Conservation (phyloP, 2,888 invertebrate genomes). For the Allophyes oxyacanthae region DNA sequence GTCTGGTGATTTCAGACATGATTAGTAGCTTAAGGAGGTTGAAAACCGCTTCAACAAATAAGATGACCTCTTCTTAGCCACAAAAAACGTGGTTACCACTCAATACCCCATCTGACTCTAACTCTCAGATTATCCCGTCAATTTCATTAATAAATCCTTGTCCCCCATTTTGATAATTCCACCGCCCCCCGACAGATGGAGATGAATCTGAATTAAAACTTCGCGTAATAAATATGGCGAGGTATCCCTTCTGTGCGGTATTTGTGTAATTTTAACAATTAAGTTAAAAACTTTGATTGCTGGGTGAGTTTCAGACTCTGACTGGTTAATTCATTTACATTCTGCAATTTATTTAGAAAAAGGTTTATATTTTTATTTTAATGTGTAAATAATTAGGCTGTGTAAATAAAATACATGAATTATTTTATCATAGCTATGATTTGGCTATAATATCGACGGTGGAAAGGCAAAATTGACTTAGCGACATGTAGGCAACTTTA, state of each 20-base stretch:
- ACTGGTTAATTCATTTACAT: conserved; percentile 16
- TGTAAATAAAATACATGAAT: too few species aligned
- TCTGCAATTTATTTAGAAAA: not conserved
- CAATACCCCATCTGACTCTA: not conserved
- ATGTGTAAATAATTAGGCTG: too few species aligned
- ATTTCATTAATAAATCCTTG: conserved; percentile 30
- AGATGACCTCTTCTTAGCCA: too few species aligned
- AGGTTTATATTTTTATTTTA: too few species aligned
- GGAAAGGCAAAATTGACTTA: too few species aligned
- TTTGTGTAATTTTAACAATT: conserved; percentile 43
- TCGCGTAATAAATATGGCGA: conserved; percentile 48
- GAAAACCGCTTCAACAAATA: too few species aligned
- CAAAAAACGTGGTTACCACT: too few species aligned
- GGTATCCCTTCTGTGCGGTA: conserved; percentile 30
- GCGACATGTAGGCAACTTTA: too few species aligned
- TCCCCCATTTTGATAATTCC: conserved; percentile 15
- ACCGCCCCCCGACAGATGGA: conserved; percentile 40
- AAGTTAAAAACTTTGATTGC: conserved; percentile 48
- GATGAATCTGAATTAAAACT: conserved; percentile 44
- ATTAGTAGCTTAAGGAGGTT: too few species aligned
- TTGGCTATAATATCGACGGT: too few species aligned
- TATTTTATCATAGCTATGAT: too few species aligned
- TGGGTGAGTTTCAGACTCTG: conserved; percentile 12
- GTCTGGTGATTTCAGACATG: too few species aligned
- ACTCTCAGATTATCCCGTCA: conserved; percentile 14